A percentile compares a stretch with the other conserved stretches of the same genome.
phyloP scores from a whole-genome alignment of 1,140 invertebrate species.

The Trachymyrmex septentrionalis region DNA sequence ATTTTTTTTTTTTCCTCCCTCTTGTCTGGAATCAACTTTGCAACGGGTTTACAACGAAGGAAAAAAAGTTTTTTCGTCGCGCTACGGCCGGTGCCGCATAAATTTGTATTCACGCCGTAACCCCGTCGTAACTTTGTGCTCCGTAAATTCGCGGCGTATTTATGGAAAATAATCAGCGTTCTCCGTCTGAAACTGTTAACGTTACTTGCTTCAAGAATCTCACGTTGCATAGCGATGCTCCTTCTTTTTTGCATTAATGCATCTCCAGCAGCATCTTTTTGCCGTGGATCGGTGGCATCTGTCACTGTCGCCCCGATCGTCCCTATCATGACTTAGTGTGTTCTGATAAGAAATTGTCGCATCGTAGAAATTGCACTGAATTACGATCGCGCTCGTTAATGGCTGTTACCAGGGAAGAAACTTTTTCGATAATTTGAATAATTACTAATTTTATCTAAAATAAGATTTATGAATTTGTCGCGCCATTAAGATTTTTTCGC shows the following conservation, averaged over 20 bases:
- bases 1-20: constrained; percentile 30
- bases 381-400: constrained; percentile 10
- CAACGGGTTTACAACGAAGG: constrained; percentile 44
- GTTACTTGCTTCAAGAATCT: constrained; percentile 20
- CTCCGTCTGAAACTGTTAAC: constrained; percentile 40
- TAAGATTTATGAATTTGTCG: constrained; percentile 34
- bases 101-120: constrained; percentile 47
- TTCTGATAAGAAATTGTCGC: constrained; percentile 60
- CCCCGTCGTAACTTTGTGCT: constrained; percentile 9
- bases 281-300: constrained; percentile 18
- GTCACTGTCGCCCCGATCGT: constrained; percentile 70
- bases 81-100: constrained; percentile 12
- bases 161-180: constrained; percentile 46
- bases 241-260: constrained; percentile 47
- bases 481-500: not conserved
- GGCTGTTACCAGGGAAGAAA: not conserved
- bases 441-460: constrained; percentile 26
- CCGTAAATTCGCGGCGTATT: constrained; percentile 43
- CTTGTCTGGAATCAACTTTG: constrained; percentile 48
- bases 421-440: constrained; percentile 35
- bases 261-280: constrained; percentile 31
- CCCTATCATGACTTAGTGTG: constrained; percentile 66
- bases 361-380: constrained; percentile 65
- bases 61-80: constrained; percentile 49
- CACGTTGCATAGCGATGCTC: constrained; percentile 20